Percentiles rank a stretch among this genome's conserved stretches.
phyloP scores from a whole-genome alignment of 2,797 vertebrate genomes.

The Echiichthys vipera region DNA sequence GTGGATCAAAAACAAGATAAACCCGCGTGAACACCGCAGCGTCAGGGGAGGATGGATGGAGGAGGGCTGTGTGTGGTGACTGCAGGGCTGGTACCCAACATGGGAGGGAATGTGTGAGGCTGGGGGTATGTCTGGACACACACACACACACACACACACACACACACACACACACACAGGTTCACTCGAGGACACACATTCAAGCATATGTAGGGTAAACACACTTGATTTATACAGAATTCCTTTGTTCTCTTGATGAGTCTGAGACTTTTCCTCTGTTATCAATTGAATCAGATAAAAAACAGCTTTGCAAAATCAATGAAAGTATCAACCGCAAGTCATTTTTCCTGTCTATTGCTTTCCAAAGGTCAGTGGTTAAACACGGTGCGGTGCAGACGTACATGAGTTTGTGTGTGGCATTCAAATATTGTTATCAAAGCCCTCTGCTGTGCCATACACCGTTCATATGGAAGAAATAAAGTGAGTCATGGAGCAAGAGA shows the following conservation, averaged over 20 bases:
- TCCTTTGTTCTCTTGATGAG: conserved; percentile 62
- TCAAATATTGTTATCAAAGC: conserved; percentile 59
- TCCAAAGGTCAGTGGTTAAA: conserved; percentile 36
- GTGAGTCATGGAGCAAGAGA: conserved; percentile 69
- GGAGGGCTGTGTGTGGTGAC: conserved; percentile 21
- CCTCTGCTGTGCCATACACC: conserved; percentile 46
- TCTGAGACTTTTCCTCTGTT: conserved; percentile 49
- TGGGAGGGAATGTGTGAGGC: conserved; percentile 53
- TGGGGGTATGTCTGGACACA: conserved; percentile 61
- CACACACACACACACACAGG: conserved; percentile 56
- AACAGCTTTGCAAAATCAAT: conserved; percentile 51
- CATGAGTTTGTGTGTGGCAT: conserved; percentile 34
- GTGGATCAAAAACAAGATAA: conserved; percentile 43
- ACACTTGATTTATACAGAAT: conserved; percentile 62
- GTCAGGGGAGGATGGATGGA: conserved; percentile 38
- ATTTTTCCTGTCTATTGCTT: conserved; percentile 39
- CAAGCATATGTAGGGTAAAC: conserved; percentile 33
- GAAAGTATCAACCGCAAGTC: conserved; percentile 48
- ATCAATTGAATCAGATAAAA: conserved; percentile 46
- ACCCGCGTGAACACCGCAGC: conserved; percentile 22
- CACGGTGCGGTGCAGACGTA: conserved; percentile 40
- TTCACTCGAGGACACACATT: conserved; percentile 73
- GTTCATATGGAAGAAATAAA: conserved; percentile 80
- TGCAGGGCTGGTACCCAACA: conserved; percentile 61
- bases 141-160: conserved; percentile 59